Base-by-base conservation (phyloP, 2,113 vertebrate genomes). In the Shinisaurus crocodilurus region DNA sequence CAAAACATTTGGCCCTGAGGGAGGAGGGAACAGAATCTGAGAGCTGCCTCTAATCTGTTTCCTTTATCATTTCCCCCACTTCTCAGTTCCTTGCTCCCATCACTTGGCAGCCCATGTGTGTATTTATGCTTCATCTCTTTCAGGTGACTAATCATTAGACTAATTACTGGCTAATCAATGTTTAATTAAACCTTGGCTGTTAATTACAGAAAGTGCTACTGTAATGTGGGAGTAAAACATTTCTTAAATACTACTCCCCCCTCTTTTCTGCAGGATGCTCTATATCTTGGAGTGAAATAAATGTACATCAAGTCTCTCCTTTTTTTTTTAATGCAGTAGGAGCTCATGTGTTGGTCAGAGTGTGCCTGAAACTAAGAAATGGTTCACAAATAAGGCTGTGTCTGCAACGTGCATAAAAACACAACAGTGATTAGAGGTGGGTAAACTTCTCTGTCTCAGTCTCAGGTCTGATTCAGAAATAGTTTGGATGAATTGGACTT, bases 141-240 rank as follows among this genome's bases (percentile, higher is more conserved):
- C 97, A 98, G 96, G 97, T 97, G 98, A 97, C 96, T 96, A 96
- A 98, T 98, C 97, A 98, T 97, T 97, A 96, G 96, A 96, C 97
- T 98, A 98, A 98, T 98, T 98, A 98, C 97, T 97, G 97, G 96
- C 96, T 98, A 98, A 98, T 98, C 98, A 97, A 98, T 98, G 97
- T 98, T 98, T 98, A 98, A 98, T 99, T 98, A 98, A 98, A 98
- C 98, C 94, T 91, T 96, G 95, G 95, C 96, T 97, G 97, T 98
- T 98, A 98, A 98, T 98, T 98, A 97, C 96, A 97, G 94, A 92
- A 96, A 97, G 96, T 97, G 91, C 95, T 96, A 89, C 90, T 86
- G 94, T 88, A 94, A 92, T 96, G 96, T 92, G 96, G 94, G 95
- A 96, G 91, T 80, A 72, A 89, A 92, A 92, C 29, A 40, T 89